Conservation (phyloP, 2,113 vertebrate species). For the Eleginops maclovinus region DNA sequence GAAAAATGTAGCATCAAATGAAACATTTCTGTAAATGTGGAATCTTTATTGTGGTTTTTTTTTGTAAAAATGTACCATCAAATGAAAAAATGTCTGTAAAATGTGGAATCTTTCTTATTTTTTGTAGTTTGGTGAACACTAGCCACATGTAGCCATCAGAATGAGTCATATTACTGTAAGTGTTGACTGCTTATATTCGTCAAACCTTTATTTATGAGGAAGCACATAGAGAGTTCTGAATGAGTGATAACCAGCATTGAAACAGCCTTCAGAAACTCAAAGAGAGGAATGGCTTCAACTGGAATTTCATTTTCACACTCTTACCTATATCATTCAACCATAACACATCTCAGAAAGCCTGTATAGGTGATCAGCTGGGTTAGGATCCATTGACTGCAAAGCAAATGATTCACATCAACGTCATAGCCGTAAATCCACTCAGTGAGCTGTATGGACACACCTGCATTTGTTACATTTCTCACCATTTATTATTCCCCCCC, state of each 20-base stretch:
- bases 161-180: not conserved
- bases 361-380: not conserved
- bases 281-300: not conserved
- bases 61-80: too few relatives aligned
- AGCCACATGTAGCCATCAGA: not conserved
- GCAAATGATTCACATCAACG: not conserved
- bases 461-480: not conserved
- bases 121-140: not conserved
- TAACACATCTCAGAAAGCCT: not conserved
- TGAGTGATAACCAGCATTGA: not conserved
- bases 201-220: not conserved
- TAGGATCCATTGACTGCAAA: not conserved
- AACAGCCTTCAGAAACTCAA: not conserved
- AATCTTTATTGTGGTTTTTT: too few relatives aligned
- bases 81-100: too few relatives aligned
- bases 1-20: too few relatives aligned
- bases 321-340: not conserved
- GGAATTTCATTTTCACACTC: not conserved
- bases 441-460: not conserved
- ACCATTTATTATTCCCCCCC: not conserved
- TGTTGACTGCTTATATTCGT: not conserved
- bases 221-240: not conserved
- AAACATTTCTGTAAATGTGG: too few relatives aligned
- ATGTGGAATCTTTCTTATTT: too few relatives aligned
- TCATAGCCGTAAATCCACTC: not conserved